Conservation (phyloP, 2,113 vertebrate species). For the Prinia subflava region DNA sequence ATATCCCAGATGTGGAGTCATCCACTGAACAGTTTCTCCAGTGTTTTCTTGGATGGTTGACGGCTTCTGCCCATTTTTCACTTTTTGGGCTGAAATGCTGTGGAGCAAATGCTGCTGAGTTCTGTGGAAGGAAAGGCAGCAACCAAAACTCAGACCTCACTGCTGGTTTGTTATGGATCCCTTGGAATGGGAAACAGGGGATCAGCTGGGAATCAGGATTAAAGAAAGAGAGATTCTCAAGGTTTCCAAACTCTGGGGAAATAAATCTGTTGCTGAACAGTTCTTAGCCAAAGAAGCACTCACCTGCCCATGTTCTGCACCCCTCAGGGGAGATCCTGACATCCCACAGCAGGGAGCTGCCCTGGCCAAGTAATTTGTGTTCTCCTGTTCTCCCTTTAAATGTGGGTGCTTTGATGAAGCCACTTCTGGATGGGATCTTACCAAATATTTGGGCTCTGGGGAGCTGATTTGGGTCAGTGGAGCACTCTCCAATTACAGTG, state of each 20-base stretch:
- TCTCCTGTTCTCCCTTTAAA: background rate
- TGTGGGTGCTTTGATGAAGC: background rate
- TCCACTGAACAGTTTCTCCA: background rate
- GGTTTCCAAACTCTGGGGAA: background rate
- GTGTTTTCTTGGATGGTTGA: background rate
- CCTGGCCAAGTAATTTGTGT: too few species aligned
- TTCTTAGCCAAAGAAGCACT: background rate
- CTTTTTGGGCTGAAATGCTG: background rate
- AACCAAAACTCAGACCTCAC: background rate
- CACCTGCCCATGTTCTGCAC: background rate
- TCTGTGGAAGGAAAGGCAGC: background rate
- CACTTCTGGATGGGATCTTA: background rate
- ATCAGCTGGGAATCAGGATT: background rate
- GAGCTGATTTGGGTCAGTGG: background rate
- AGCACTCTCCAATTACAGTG: background rate
- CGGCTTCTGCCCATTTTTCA: background rate
- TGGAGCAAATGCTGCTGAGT: background rate
- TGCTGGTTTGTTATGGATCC: background rate
- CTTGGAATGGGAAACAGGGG: background rate
- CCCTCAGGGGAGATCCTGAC: fast-evolving
- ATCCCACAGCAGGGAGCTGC: background rate
- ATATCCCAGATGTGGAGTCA: background rate
- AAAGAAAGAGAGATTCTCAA: background rate
- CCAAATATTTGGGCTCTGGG: background rate
- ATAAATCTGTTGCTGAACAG: background rate